Evolutionary conservation across 2,888 invertebrate species (phyloP).

Genomic region (Onchidella celtica): DNA sequence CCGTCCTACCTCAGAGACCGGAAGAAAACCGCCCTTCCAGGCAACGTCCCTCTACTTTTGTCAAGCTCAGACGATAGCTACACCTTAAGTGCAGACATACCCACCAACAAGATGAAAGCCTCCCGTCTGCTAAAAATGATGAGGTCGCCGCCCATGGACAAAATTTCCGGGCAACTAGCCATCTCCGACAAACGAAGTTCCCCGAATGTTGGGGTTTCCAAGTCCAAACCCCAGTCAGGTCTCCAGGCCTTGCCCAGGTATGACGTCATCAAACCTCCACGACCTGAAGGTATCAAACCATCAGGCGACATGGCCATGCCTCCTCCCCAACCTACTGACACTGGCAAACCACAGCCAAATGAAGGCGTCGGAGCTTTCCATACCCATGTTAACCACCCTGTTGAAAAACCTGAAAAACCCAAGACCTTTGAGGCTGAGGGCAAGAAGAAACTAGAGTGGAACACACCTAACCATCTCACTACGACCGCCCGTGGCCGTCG

Average conservation of each 20-base stretch:
- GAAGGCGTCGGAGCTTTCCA: background rate
- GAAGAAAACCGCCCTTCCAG: background rate
- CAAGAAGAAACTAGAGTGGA: background rate
- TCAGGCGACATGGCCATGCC: background rate
- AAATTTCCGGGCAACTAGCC: background rate
- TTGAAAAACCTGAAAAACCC: background rate
- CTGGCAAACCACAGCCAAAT: background rate
- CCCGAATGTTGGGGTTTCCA: no score
- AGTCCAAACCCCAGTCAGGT: no score
- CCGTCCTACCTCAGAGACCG: constrained; percentile 15
- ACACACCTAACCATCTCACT: background rate
- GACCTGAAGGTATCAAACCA: background rate
- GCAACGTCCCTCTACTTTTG: background rate
- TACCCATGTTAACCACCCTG: background rate
- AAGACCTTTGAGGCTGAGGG: background rate
- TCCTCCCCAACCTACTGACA: background rate
- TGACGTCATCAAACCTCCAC: background rate
- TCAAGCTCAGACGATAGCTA: constrained; percentile 24
- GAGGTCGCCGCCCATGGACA: background rate
- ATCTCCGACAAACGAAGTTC: background rate
- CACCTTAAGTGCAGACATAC: background rate
- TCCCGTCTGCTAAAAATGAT: background rate
- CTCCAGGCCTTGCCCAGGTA: background rate
- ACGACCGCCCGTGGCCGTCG: background rate
- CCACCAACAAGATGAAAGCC: background rate